Evolutionary conservation across 2,888 invertebrate species (phyloP).

Genomic region (Molorchus minor): DNA sequence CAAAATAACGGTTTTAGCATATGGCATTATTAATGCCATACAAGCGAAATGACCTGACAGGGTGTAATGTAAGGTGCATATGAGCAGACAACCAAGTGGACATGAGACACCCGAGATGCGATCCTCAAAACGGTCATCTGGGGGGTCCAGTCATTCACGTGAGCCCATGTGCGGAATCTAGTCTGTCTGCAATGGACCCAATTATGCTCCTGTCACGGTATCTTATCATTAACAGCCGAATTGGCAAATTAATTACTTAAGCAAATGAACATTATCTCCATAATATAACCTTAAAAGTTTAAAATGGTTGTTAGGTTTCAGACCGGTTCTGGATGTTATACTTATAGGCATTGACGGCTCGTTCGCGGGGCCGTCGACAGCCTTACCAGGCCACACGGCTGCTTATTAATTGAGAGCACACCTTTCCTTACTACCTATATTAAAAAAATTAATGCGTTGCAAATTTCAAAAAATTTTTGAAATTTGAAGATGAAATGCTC

Average conservation of each 20-base stretch:
- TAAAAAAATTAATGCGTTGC: no score
- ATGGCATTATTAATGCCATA: constrained; percentile 22
- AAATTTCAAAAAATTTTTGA: no score
- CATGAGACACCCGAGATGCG: constrained; percentile 46
- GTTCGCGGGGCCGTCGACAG: no score
- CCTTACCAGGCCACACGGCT: no score
- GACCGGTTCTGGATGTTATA: constrained; percentile 27
- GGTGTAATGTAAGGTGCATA: constrained; percentile 41
- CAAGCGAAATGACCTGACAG: constrained; percentile 29
- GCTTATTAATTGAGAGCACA: no score
- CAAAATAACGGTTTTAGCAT: constrained; percentile 18
- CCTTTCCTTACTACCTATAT: no score
- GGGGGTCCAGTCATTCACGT: constrained; percentile 49
- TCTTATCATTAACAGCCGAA: constrained; percentile 38
- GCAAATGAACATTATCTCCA: constrained; percentile 31
- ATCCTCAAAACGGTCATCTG: constrained; percentile 44
- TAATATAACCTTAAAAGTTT: constrained; percentile 23
- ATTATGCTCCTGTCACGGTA: constrained; percentile 42
- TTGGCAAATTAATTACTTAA: constrained; percentile 37
- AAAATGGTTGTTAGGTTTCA: constrained; percentile 30
- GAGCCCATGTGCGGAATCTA: constrained; percentile 38
- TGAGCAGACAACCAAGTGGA: constrained; percentile 42
- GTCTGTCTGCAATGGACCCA: constrained; percentile 36
- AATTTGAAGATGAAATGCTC: no score
- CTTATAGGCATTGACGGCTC: no score